A percentile compares a stretch with the other conserved stretches of the same genome.
Evolutionary conservation across 1,140 invertebrate genomes (phyloP).

Genomic region (Eriocheir sinensis): DNA sequence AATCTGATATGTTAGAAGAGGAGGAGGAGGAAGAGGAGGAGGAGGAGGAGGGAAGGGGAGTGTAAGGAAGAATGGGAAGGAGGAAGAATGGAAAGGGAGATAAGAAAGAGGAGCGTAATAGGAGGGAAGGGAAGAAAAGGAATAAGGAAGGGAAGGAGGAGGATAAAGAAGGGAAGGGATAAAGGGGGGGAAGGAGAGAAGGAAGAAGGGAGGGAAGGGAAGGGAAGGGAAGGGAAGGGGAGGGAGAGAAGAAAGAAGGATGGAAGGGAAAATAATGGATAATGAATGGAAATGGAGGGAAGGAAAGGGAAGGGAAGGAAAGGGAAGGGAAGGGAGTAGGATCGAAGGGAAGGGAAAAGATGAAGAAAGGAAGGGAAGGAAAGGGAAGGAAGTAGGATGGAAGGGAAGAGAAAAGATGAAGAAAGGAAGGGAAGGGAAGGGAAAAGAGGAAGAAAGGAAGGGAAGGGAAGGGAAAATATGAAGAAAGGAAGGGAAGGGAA

Average conservation of each 20-base stretch:
- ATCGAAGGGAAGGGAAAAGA: neutral
- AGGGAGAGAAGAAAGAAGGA: neutral
- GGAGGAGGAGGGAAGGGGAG: neutral
- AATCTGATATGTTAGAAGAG: neutral
- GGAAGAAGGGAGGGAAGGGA: neutral
- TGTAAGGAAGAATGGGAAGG: neutral
- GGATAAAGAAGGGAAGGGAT: too few species aligned
- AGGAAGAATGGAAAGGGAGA: neutral
- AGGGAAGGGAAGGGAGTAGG: too few species aligned
- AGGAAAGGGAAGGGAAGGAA: too few species aligned
- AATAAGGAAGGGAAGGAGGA: neutral
- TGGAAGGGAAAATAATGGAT: neutral
- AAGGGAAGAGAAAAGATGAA: too few species aligned
- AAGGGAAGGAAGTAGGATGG: neutral
- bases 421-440: too few species aligned
- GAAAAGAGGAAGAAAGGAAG: neutral
- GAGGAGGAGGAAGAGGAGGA: neutral
- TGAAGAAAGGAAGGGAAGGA: neutral
- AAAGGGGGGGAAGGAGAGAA: too few species aligned
- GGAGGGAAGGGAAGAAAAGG: neutral
- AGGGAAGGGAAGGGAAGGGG: neutral
- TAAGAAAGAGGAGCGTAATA: too few species aligned
- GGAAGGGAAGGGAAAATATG: neutral
- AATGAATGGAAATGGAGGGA: too few species aligned
- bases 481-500: neutral